phyloP scores from a whole-genome alignment of 2,797 vertebrate genomes.

The Lophotriccus pileatus region DNA sequence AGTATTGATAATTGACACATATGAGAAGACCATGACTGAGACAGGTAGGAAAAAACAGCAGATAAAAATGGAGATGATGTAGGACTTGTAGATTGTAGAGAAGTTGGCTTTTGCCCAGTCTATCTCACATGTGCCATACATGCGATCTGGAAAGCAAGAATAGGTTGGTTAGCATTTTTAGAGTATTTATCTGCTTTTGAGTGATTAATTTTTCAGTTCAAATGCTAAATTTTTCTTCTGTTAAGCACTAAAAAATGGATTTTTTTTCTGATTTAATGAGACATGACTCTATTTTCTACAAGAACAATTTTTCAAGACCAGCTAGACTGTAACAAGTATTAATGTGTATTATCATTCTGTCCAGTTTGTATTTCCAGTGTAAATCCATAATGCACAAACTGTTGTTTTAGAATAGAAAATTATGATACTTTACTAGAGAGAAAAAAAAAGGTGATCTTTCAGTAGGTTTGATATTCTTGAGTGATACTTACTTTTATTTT shows the following conservation, averaged over 20 bases:
- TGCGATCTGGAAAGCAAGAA: slow-evolving; percentile 75
- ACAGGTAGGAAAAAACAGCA: slow-evolving; percentile 86
- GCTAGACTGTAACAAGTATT: background rate
- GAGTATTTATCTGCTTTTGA: background rate
- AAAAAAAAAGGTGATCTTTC: background rate
- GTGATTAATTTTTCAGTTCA: background rate
- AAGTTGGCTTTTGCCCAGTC: slow-evolving; percentile 92
- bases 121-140: slow-evolving; percentile 87
- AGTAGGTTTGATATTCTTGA: background rate
- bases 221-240: background rate
- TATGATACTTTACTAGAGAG: background rate
- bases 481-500: background rate
- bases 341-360: background rate
- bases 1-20: slow-evolving; percentile 85
- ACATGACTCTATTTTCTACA: background rate
- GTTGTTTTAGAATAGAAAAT: background rate
- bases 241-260: background rate
- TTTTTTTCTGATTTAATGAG: background rate
- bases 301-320: background rate
- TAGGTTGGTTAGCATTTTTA: background rate
- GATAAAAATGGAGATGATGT: slow-evolving; percentile 86
- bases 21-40: slow-evolving; percentile 83
- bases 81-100: slow-evolving; percentile 89
- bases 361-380: background rate
- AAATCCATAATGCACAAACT: background rate